These are phyloP conservation scores for Drosophila eohydei DNA, from an alignment of 2,888 invertebrate genomes.

Conservation along the genomic window DNA sequence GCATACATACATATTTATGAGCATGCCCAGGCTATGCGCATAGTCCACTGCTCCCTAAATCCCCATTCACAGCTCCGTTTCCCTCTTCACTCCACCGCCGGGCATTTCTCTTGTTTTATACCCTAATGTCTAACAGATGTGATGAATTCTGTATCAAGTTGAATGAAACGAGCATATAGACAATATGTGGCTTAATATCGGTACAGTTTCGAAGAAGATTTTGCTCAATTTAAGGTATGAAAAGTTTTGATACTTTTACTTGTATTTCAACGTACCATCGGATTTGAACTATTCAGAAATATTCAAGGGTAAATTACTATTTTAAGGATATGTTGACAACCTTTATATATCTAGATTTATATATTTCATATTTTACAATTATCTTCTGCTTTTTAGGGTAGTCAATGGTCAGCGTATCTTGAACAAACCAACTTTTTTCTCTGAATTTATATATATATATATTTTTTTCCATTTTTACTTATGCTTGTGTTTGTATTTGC, in stretches of 20 bases:
- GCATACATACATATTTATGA: constrained; percentile 43
- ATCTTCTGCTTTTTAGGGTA: constrained; percentile 13
- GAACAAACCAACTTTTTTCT: background rate
- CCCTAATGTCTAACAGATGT: constrained; percentile 8
- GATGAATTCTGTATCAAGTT: background rate
- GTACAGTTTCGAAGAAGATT: no score
- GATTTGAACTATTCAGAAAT: background rate
- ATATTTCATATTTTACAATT: background rate
- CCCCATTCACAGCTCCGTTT: constrained; percentile 12
- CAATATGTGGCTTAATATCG: background rate
- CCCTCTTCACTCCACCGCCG: constrained; percentile 9
- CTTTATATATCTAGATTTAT: no score
- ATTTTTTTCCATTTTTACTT: constrained; percentile 50
- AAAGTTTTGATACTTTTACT: no score
- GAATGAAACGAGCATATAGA: background rate
- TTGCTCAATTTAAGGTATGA: no score
- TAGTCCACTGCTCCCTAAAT: constrained; percentile 29
- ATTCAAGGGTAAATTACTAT: no score
- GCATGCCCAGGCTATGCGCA: constrained; percentile 31
- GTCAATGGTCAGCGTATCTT: background rate
- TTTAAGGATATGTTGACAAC: no score
- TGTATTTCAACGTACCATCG: no score
- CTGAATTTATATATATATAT: constrained; percentile 2
- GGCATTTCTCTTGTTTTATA: constrained; percentile 24
- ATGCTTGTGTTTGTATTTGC: constrained; percentile 47